Conservation (phyloP, 92 coral and sea anemone species). For the Siderastrea siderea region DNA sequence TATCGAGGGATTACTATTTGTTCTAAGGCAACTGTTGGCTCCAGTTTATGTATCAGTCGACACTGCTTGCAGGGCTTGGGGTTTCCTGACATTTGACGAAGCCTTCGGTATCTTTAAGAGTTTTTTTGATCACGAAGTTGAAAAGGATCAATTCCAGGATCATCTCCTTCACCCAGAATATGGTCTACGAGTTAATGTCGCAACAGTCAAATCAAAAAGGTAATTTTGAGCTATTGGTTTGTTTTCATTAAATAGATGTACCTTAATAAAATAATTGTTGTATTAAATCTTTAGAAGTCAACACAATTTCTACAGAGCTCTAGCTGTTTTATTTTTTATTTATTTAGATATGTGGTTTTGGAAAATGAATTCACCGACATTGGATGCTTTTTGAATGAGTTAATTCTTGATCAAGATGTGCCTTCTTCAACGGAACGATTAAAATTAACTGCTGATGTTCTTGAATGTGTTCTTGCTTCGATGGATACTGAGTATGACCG, state of each 20-base stretch:
- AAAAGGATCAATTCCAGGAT: constrained; percentile 39
- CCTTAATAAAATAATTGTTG: too few relatives aligned
- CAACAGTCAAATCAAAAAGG: constrained; percentile 38
- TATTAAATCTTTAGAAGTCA: too few relatives aligned
- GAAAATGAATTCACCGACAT: constrained; percentile 58
- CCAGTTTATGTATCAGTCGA: neutral
- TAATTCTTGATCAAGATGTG: constrained; percentile 5
- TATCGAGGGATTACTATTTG: constrained; percentile 21
- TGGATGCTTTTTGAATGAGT: constrained; percentile 57
- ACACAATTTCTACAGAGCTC: neutral
- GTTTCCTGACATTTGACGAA: constrained; percentile 45
- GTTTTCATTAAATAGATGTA: neutral
- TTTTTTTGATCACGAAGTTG: constrained; percentile 39
- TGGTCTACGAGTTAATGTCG: constrained; percentile 61
- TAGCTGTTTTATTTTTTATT: neutral
- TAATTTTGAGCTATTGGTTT: neutral
- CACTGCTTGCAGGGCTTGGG: constrained; percentile 31
- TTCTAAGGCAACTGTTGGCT: constrained; percentile 5
- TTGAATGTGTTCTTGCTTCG: constrained; percentile 30
- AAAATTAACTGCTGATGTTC: constrained; percentile 3
- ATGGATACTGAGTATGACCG: constrained; percentile 76
- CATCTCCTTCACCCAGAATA: constrained; percentile 57
- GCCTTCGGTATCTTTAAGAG: constrained; percentile 54
- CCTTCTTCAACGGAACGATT: neutral
- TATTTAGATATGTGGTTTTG: constrained; percentile 55